These are phyloP conservation scores for Quiscalus mexicanus DNA, from an alignment of 2,113 vertebrate species.

Conservation along the genomic window DNA sequence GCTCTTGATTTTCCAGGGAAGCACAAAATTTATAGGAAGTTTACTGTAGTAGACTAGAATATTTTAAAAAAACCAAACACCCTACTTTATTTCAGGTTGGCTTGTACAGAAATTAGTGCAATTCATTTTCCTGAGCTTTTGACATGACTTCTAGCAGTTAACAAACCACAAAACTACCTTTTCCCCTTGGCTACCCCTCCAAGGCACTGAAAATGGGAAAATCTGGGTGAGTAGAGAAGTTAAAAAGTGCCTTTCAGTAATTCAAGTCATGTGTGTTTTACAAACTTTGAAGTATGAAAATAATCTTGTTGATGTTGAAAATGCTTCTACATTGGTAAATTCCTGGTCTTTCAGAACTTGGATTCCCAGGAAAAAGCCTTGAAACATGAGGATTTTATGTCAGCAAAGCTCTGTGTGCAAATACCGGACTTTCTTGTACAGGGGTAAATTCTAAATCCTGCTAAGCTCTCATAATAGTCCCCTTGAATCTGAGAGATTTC, in stretches of 20 bases:
- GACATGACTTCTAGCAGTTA: background rate
- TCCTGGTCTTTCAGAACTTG: background rate
- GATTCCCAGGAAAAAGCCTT: background rate
- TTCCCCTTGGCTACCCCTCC: accelerated
- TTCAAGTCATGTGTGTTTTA: background rate
- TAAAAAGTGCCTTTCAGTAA: background rate
- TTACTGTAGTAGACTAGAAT: background rate
- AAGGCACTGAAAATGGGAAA: background rate
- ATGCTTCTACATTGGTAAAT: background rate
- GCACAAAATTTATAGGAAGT: background rate
- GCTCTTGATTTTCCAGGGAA: background rate
- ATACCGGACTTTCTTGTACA: background rate
- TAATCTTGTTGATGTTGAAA: background rate
- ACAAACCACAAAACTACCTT: background rate
- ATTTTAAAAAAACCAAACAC: accelerated
- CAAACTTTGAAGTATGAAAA: background rate
- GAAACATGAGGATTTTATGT: background rate
- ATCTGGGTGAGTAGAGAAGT: background rate
- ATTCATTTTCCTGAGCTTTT: background rate
- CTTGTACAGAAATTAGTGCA: background rate
- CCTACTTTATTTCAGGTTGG: background rate
- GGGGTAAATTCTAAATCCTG: background rate
- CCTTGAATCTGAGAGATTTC: background rate
- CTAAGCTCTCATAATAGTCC: background rate
- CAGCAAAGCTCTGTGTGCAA: background rate